Evolutionary conservation across 2,113 vertebrate species (phyloP).

Genomic region (Xiphophorus maculatus): DNA sequence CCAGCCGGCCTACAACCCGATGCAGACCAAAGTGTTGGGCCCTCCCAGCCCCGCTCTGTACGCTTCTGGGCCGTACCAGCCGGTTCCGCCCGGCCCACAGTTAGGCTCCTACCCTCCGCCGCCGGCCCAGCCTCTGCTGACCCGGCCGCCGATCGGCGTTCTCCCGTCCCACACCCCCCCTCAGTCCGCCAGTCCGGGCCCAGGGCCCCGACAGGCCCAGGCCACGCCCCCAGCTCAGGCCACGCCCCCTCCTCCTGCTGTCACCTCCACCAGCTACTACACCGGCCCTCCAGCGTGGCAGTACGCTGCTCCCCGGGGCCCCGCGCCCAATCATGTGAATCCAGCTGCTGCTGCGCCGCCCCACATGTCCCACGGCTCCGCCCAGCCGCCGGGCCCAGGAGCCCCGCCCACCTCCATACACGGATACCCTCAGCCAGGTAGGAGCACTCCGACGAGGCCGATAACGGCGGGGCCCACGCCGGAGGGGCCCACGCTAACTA

Average conservation of each 20-base stretch:
- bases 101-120: conserved; percentile 79
- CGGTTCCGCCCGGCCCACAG: conserved; percentile 67
- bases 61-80: conserved; percentile 81
- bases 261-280: conserved; percentile 80
- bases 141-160: conserved; percentile 77
- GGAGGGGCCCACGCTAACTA: not conserved
- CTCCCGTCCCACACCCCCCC: conserved; percentile 62
- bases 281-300: conserved; percentile 84
- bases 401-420: conserved; percentile 59
- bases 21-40: conserved; percentile 80
- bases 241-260: conserved; percentile 76
- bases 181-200: conserved; percentile 68
- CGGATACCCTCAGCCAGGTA: conserved; percentile 68
- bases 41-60: conserved; percentile 80
- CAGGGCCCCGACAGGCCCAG: conserved; percentile 45
- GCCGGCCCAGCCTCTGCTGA: conserved; percentile 78
- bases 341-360: conserved; percentile 67
- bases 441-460: not conserved
- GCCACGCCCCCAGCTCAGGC: conserved; percentile 47
- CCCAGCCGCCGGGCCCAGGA: conserved; percentile 75
- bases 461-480: too few relatives aligned
- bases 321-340: conserved; percentile 78
- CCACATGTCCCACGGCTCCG: conserved; percentile 77
- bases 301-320: conserved; percentile 54
- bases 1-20: conserved; percentile 80